phyloP scores from a whole-genome alignment of 2,888 invertebrate genomes.

The Dynastes tityus region DNA sequence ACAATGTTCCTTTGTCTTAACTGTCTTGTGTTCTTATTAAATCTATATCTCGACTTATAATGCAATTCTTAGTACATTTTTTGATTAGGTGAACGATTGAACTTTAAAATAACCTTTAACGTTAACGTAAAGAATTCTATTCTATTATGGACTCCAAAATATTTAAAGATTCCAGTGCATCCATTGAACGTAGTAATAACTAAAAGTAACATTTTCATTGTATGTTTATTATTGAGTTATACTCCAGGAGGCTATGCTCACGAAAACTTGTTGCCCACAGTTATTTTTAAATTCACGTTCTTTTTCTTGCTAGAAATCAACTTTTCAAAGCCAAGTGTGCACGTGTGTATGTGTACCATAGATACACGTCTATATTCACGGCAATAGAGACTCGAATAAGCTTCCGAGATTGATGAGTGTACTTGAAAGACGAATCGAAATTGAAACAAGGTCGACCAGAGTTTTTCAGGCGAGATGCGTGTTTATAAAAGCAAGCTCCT shows the following conservation, averaged over 20 bases:
- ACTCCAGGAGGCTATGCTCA: background rate
- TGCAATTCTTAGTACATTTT: too few species aligned
- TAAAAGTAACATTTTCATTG: background rate
- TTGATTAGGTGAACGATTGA: too few species aligned
- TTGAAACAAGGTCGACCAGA: constrained; percentile 11
- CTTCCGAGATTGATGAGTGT: constrained; percentile 8
- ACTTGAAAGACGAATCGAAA: constrained; percentile 15
- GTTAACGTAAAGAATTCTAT: too few species aligned
- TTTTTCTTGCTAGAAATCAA: background rate
- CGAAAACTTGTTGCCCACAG: constrained; percentile 33
- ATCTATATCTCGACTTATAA: too few species aligned
- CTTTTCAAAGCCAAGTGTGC: too few species aligned
- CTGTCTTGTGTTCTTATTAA: too few species aligned
- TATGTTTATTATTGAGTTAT: constrained; percentile 12
- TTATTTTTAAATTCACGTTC: constrained; percentile 30
- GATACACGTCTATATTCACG: background rate
- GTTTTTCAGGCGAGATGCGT: constrained; percentile 3
- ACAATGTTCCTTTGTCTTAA: too few species aligned
- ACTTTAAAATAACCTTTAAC: too few species aligned
- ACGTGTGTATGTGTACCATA: too few species aligned
- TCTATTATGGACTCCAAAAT: background rate
- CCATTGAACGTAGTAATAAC: constrained; percentile 1
- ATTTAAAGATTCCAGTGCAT: background rate
- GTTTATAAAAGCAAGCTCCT: constrained; percentile 4
- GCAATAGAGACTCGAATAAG: background rate